Conservation (phyloP, 2,797 vertebrate genomes). For the Labroides dimidiatus region DNA sequence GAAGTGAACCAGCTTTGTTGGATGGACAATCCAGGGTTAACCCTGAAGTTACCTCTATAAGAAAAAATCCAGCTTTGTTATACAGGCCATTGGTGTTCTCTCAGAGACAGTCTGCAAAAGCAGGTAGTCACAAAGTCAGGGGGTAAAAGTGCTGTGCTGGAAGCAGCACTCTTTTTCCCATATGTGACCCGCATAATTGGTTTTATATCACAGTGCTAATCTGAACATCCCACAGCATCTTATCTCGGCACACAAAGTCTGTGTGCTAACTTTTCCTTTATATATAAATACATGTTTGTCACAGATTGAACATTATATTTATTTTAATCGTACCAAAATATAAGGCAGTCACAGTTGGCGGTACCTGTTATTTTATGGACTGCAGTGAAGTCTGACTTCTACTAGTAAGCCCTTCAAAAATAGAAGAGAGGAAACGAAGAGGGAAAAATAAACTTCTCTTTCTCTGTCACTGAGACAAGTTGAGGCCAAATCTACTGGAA, state of each 20-base stretch:
- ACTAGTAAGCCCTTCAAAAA: background rate
- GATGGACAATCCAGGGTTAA: too few relatives aligned
- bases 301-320: background rate
- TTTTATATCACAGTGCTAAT: background rate
- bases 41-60: too few relatives aligned
- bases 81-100: constrained; percentile 31
- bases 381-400: background rate
- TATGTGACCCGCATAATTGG: background rate
- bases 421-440: too few relatives aligned
- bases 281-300: too few relatives aligned
- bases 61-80: too few relatives aligned
- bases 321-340: background rate
- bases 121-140: constrained; percentile 27
- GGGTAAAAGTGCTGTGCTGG: background rate
- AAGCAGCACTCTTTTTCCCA: background rate
- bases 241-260: too few relatives aligned
- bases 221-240: background rate
- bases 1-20: too few relatives aligned
- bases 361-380: background rate
- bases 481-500: background rate
- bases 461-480: background rate
- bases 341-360: background rate
- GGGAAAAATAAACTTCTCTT: background rate
- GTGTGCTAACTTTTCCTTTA: too few relatives aligned
- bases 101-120: constrained; percentile 17